Base-by-base conservation (phyloP, 2,888 invertebrate species). In the Apomyelois bistriatella region DNA sequence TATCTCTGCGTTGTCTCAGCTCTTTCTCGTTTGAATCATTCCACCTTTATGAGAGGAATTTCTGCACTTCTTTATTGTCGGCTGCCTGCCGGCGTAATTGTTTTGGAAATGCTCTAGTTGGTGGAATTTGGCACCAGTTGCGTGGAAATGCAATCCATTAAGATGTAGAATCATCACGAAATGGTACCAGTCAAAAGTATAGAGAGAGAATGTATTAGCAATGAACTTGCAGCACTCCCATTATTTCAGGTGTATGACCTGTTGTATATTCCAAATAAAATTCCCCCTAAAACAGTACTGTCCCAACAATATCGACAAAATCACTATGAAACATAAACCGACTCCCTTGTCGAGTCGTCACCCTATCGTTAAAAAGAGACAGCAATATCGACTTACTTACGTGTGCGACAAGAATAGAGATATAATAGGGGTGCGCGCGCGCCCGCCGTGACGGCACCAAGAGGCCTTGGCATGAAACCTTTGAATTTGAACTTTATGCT, bases 381-480 rank as follows among this genome's bases (percentile, higher is more conserved):
- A 6, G 32, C 15, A 5, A 32, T 46, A 46, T 46, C 0, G 16
- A 17, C 3, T 46, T 46, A 3, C 7, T 1, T 32, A 16, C 10
- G n/a, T 13, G 32, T 46, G 32, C 32, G 16, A 46, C 5, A 46
- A 32, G 15, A 32, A 32, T n/a, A 10, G 9, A 7, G 5, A 5
- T 16, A 46, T 16, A 32, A 32, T 10, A 35, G 32, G 46, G 48
- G 48, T 38, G 48, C 48, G 38, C 48, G 48, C 48, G 38, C 48
- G 38, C 48, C 30, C 28, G 38, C 38, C 38, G 38, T 28, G 37
- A 36, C 47, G 47, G 47, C 22, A 17, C n/a, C 36, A 30, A 43
- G 12, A 48, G 36, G 3, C 37, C 10, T 17, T n/a, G 36, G 3
- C 8, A 1, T 9, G 22, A n/a, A 3, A 7, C 12, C 7, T 46